Evolutionary conservation across 1,140 invertebrate genomes (phyloP), one percentile per base, ranked within the genome.

Genomic region (Mya arenaria): DNA sequence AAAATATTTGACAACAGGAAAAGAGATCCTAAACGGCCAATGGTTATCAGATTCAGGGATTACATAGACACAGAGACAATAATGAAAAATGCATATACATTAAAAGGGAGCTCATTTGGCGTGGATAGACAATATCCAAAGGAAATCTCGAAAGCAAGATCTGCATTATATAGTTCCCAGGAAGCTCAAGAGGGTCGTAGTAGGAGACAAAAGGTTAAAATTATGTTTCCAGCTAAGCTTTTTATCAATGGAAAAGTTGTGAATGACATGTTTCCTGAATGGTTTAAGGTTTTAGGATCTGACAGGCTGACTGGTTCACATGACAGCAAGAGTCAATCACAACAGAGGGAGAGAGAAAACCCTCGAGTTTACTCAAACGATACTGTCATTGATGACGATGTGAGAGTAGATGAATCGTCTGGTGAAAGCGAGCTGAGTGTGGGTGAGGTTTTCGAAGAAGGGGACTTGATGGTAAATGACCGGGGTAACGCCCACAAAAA

Each of bases 31-130:
- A 77, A 65, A 30, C 15, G 73, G 37, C 72, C 55, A 19, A 60
- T 74, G 36, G 39, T 74, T 4, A 56, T 62, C 6, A 62, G 73
- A 65, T 77, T 77, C n/a, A 65, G 60, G 36, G 73, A 77, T 25
- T 77, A 65, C 30, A n/a, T 10, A 34, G 73, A 77, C 32, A 77
- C 73, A 32, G 60, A 77, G 37, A 44, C 23, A 0, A 65, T 77
- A 4, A 48, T 77, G 25, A 15, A 28, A 41, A 75, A 34, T 25
- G 72, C 58, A 28, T 75, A 62, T 39, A 39, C 30, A 28, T 19
- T 77, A 32, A 77, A 65, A 41, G 4, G 6, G 15, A 77, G 4
- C 13, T 23, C 15, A 13, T 77, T 65, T 52, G 60, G 73, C 10
- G 52, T 65, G 8, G 73, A 77, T 6, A 36, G 73, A 34, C 56